phyloP scores from a whole-genome alignment of 2,113 vertebrate species.

The Polypterus senegalus region DNA sequence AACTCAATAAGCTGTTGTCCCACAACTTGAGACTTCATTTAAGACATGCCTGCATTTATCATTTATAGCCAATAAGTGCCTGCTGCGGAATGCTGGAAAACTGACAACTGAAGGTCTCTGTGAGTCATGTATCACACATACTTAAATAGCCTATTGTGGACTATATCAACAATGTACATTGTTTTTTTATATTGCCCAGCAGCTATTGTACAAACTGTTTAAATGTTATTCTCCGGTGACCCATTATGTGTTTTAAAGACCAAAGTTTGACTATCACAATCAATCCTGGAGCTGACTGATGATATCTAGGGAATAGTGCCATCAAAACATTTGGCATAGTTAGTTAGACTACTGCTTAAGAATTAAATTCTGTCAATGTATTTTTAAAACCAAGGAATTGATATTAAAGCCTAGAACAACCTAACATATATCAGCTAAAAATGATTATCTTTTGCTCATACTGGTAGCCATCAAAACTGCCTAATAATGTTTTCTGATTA shows the following conservation, averaged over 20 bases:
- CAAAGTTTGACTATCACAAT: constrained; percentile 28
- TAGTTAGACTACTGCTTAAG: too few relatives aligned
- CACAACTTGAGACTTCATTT: constrained; percentile 44
- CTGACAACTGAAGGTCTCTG: constrained; percentile 53
- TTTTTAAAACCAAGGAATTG: too few relatives aligned
- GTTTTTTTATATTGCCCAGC: constrained; percentile 50
- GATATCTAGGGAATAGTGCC: constrained; percentile 15
- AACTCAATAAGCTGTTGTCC: constrained; percentile 43
- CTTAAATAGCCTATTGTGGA: constrained; percentile 70
- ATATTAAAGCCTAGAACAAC: too few relatives aligned
- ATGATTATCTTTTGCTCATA: too few relatives aligned
- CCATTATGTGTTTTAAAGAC: constrained; percentile 31
- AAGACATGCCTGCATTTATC: constrained; percentile 51
- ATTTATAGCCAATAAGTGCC: constrained; percentile 27
- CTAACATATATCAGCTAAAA: too few relatives aligned
- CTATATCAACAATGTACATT: constrained; percentile 72
- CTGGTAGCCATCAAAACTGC: too few relatives aligned
- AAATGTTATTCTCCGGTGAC: constrained; percentile 62
- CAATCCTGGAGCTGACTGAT: constrained; percentile 42
- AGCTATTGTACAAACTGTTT: constrained; percentile 55
- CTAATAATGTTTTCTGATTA: too few relatives aligned
- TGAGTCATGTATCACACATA: constrained; percentile 70
- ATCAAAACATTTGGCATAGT: neutral
- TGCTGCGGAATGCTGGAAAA: constrained; percentile 39
- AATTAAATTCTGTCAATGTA: too few relatives aligned